A percentile compares a stretch with the other conserved stretches of the same genome.
phyloP scores from a whole-genome alignment of 2,113 vertebrate genomes.

The Eupsittula cactorum region DNA sequence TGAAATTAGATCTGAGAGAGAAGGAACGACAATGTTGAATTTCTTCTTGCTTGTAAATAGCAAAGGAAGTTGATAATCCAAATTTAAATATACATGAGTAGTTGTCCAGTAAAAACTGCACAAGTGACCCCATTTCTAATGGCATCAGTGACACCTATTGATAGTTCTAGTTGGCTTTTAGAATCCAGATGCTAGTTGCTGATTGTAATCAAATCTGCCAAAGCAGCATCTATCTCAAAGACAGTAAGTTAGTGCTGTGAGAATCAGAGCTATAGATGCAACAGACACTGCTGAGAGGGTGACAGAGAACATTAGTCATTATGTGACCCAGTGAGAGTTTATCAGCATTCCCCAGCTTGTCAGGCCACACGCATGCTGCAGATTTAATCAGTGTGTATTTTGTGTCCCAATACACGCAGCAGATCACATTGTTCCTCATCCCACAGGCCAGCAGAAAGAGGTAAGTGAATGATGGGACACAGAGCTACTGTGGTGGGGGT shows the following conservation, averaged over 20 bases:
- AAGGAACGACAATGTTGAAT: not conserved
- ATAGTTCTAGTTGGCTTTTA: not conserved
- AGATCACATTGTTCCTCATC: not conserved
- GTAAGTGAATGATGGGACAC: not conserved
- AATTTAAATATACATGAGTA: not conserved
- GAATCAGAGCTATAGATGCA: not conserved
- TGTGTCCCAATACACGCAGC: accelerated
- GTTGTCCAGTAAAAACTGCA: not conserved
- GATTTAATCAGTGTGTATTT: not conserved
- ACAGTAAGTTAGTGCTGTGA: not conserved
- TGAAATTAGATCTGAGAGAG: not conserved
- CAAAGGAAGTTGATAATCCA: not conserved
- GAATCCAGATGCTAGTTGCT: not conserved
- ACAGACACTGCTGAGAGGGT: not conserved
- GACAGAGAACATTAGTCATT: not conserved
- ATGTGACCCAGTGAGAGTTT: accelerated
- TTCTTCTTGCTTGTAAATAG: not conserved
- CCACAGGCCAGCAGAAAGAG: not conserved
- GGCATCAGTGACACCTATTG: not conserved
- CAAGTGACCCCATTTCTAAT: not conserved
- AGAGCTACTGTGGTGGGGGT: not conserved
- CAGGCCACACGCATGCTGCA: accelerated
- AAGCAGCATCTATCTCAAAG: accelerated
- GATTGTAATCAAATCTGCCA: not conserved
- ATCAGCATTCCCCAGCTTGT: not conserved